Conservation (phyloP, 2,888 invertebrate genomes). For the Spatulosminthurus flaviceps region DNA sequence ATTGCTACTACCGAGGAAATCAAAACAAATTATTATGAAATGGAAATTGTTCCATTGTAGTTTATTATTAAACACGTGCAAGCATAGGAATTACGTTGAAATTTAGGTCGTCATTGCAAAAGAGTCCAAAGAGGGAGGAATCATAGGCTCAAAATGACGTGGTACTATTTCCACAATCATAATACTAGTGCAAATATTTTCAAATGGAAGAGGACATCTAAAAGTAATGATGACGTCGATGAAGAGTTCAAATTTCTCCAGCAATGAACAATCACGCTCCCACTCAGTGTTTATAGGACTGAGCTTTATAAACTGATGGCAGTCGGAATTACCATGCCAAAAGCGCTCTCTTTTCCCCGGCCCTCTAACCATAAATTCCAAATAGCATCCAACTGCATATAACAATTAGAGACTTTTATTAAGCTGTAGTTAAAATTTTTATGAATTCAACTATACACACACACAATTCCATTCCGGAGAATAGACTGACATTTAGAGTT, state of each 20-base stretch:
- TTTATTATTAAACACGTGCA: background rate
- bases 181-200: background rate
- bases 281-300: background rate
- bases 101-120: constrained; percentile 10
- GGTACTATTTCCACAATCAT: background rate
- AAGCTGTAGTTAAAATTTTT: constrained; percentile 9
- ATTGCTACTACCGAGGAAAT: background rate
- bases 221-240: constrained; percentile 33
- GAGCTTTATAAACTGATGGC: background rate
- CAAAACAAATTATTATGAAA: constrained; percentile 14
- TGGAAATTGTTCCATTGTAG: constrained; percentile 12
- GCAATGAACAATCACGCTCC: constrained; percentile 10
- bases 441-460: background rate
- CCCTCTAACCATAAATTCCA: background rate
- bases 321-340: background rate
- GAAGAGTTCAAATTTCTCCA: constrained; percentile 25
- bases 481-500: too few relatives aligned
- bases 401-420: constrained; percentile 14
- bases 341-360: background rate
- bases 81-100: background rate
- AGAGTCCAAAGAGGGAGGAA: background rate
- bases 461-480: too few relatives aligned
- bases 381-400: background rate
- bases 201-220: constrained; percentile 22
- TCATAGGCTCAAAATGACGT: background rate